Evolutionary conservation across 1,140 invertebrate species (phyloP).

Genomic region (Littorina saxatilis): DNA sequence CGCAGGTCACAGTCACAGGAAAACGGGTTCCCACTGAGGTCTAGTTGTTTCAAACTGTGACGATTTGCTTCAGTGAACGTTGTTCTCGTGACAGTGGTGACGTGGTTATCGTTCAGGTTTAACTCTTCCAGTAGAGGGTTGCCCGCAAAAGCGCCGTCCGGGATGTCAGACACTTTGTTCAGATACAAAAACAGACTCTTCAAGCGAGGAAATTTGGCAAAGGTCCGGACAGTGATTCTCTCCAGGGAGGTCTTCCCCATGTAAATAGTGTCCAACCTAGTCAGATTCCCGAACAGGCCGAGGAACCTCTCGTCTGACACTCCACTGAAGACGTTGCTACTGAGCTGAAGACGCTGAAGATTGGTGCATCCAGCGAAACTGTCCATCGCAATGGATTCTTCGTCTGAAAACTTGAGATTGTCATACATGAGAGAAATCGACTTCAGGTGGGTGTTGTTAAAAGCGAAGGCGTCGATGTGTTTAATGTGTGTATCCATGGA

Average conservation of each 20-base stretch:
- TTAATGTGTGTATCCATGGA: background rate
- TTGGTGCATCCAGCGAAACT: background rate
- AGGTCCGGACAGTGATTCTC: no score
- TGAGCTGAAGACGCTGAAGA: background rate
- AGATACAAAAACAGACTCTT: background rate
- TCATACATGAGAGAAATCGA: background rate
- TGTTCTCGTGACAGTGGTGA: no score
- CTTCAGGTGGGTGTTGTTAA: background rate
- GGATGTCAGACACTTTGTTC: background rate
- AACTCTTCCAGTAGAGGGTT: no score
- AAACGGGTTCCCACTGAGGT: no score
- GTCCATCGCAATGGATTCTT: background rate
- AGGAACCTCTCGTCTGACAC: background rate
- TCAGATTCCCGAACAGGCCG: no score
- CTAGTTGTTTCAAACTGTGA: no score
- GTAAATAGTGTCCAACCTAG: no score
- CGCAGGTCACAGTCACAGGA: no score
- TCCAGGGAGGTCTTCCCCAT: no score
- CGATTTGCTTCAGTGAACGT: no score
- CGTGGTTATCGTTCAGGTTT: no score
- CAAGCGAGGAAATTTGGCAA: no score
- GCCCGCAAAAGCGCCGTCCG: background rate
- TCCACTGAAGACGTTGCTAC: background rate
- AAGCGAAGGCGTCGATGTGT: background rate
- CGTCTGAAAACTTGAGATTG: background rate